phyloP scores from a whole-genome alignment of 2,797 vertebrate genomes.

The Halcyon smyrnensis region DNA sequence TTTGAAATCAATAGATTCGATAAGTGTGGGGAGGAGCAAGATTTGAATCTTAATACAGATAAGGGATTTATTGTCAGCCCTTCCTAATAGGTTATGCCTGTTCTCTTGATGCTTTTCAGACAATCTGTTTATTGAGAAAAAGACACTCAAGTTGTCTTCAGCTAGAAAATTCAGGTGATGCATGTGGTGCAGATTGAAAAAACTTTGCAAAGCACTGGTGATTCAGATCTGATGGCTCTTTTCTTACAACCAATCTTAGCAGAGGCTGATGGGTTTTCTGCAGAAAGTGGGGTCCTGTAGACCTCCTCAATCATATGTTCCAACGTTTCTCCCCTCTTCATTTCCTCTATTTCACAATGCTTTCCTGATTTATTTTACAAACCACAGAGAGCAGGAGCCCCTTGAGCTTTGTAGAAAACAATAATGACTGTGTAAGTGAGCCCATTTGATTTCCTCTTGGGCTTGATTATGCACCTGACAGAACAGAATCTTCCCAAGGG shows the following conservation, averaged over 20 bases:
- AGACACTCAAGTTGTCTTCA: background rate
- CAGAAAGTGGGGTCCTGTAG: background rate
- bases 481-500: slow-evolving; percentile 16
- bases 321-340: background rate
- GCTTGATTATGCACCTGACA: background rate
- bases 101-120: background rate
- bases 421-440: background rate
- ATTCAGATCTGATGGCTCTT: background rate
- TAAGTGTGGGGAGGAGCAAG: slow-evolving; percentile 29
- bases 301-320: background rate
- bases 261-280: background rate
- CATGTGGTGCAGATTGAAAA: background rate
- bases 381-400: background rate
- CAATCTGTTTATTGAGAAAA: background rate
- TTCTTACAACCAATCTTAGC: background rate
- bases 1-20: background rate
- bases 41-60: slow-evolving; percentile 39
- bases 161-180: background rate
- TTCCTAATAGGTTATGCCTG: background rate
- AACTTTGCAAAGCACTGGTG: background rate
- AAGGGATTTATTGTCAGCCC: background rate
- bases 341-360: background rate
- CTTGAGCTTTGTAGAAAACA: background rate
- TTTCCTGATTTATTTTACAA: background rate
- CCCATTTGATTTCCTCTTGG: background rate